Percentiles rank a stretch among this genome's conserved stretches.
Evolutionary conservation across 1,140 invertebrate genomes (phyloP).

Genomic region (Oreohelix idahoensis): DNA sequence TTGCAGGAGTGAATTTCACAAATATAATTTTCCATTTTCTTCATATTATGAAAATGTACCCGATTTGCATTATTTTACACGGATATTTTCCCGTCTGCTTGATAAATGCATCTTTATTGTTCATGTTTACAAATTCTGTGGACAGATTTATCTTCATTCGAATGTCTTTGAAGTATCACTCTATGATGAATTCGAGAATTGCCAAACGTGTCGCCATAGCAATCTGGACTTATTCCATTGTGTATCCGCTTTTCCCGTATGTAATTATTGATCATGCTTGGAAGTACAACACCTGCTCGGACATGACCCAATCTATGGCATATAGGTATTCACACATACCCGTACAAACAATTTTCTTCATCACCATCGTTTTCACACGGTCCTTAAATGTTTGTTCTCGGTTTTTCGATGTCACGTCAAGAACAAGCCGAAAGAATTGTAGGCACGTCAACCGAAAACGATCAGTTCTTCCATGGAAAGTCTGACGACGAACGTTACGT

Average conservation of each 20-base stretch:
- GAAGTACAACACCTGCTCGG: background rate
- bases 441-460: too few species aligned
- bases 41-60: background rate
- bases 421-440: too few species aligned
- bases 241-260: background rate
- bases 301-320: background rate
- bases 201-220: background rate
- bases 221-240: background rate
- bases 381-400: too few species aligned
- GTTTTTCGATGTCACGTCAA: too few species aligned
- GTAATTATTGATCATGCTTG: background rate
- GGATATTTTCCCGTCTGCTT: background rate
- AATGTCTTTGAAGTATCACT: conserved; percentile 3
- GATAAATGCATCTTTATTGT: background rate
- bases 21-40: background rate
- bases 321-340: background rate
- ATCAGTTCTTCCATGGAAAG: too few species aligned
- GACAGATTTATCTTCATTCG: conserved; percentile 19
- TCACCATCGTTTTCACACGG: background rate
- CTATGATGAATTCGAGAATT: background rate
- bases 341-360: background rate
- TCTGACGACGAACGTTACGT: too few species aligned
- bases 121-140: conserved; percentile 10
- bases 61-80: background rate
- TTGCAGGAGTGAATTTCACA: background rate